Evolutionary conservation across 2,113 vertebrate genomes (phyloP).

Genomic region (Catagonus wagneri): DNA sequence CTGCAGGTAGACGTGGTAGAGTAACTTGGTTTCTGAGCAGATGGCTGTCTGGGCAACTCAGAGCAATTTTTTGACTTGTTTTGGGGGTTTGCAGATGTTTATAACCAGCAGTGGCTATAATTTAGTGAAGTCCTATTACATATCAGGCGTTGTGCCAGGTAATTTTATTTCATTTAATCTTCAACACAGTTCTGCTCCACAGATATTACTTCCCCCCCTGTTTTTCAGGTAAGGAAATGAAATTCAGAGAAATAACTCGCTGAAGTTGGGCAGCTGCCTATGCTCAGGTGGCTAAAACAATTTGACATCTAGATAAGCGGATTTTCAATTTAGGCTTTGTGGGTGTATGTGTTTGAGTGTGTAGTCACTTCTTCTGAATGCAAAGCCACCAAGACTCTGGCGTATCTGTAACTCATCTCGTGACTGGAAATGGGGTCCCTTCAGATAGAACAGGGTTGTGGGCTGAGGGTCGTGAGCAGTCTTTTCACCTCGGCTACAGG

Average conservation of each 20-base stretch:
- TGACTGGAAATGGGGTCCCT: background rate
- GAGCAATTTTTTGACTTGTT: background rate
- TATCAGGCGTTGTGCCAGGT: background rate
- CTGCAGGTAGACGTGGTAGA: background rate
- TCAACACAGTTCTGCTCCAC: background rate
- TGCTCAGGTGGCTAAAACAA: background rate
- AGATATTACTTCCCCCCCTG: background rate
- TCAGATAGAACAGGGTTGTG: background rate
- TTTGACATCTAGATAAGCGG: background rate
- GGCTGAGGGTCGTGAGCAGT: background rate
- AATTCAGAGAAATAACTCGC: conserved; percentile 48
- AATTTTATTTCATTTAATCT: conserved; percentile 29
- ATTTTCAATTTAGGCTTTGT: background rate
- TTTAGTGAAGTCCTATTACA: background rate
- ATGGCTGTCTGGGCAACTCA: background rate
- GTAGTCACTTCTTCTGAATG: background rate
- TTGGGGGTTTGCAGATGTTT: background rate
- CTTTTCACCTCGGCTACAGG: background rate
- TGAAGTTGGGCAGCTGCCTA: conserved; percentile 1
- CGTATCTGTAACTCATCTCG: background rate
- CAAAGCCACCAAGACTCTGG: background rate
- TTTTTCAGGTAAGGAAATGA: conserved; percentile 27
- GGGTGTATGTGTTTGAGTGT: background rate
- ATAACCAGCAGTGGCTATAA: background rate
- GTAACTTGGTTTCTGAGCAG: background rate